Base-by-base conservation (phyloP, 1,140 invertebrate species). In the Procambarus virginalis region DNA sequence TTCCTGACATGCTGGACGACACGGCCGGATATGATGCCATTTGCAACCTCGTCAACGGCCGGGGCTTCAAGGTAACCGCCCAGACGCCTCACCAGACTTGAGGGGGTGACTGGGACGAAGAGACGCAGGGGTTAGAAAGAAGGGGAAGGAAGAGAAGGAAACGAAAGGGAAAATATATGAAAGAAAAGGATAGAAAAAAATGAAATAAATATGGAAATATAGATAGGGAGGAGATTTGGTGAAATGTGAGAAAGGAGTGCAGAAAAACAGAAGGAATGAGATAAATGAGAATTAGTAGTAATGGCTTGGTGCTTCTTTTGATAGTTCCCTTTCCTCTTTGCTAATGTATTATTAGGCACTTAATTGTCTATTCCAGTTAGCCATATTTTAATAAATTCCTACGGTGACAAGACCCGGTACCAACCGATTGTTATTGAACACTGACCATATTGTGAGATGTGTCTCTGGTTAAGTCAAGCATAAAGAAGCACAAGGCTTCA, bases 21-120 rank as follows among this genome's bases (percentile, higher is more conserved):
- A 45, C 4, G 79, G 79, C 51, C 79, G 79, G 51, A 79, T 60
- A 81, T 82, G 80, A 82, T 82, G 58, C 80, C 58, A 64, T 64
- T 64, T 68, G 58, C 58, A 68, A 82, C 64, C 80, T 82, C 80
- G 58, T 68, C 22, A 81, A 22, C 51, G 79, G 60, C 22, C 58
- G 58, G 34, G 2, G 22, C 58, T 68, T n/a, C 80, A 46, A 51
- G 45, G 68, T 70, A 70, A 70, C 68, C 60, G 9, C 0, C 60
- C 3, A 17, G 12, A 3, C 3, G 3, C 60, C 17, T 64, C 60
- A 58, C 60, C 3, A 3, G 0, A 3, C 1, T 14, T 14, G 3
- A 49, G n/a, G 20, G 55, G 79, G 79, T 3, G 48, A 45, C 22
- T 45, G 48, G 55, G 78, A 79, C 45, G 81, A 17, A 73, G 60